A percentile compares a stretch with the other conserved stretches of the same genome.
Conservation (phyloP, 2,888 invertebrate genomes). For the Ectemnius continuus region DNA sequence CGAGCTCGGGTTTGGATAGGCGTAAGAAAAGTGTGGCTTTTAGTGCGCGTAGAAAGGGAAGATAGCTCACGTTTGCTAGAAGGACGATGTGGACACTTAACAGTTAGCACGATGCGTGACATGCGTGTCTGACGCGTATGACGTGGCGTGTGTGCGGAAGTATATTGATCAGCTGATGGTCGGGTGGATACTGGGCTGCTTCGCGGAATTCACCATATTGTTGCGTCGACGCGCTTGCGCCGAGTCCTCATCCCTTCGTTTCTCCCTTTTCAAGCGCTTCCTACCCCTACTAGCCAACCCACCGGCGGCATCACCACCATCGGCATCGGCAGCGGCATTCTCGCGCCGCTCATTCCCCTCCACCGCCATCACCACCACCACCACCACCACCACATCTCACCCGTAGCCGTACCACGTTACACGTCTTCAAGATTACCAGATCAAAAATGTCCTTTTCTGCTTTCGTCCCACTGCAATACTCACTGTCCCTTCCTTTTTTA, state of each 20-base stretch:
- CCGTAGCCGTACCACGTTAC: too few species aligned
- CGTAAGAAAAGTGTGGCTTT: too few species aligned
- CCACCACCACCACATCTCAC: too few species aligned
- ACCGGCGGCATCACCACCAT: constrained; percentile 1
- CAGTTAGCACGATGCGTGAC: constrained; percentile 57
- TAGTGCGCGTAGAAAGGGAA: constrained; percentile 21
- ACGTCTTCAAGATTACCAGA: too few species aligned
- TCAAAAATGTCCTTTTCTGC: too few species aligned
- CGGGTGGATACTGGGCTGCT: constrained; percentile 75
- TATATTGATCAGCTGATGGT: constrained; percentile 77
- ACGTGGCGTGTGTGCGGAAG: constrained; percentile 64
- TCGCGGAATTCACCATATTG: constrained; percentile 74
- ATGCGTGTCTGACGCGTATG: constrained; percentile 65
- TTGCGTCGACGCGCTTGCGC: constrained; percentile 68
- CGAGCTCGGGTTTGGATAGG: too few species aligned
- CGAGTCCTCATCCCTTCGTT: constrained; percentile 47
- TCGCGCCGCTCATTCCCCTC: too few species aligned
- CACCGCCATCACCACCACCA: too few species aligned
- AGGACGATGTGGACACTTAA: constrained; percentile 38
- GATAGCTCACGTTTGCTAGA: constrained; percentile 33
- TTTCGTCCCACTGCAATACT: too few species aligned
- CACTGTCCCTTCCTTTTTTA: too few species aligned
- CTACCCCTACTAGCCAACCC: constrained; percentile 5
- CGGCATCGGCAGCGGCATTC: background rate
- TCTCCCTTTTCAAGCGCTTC: constrained; percentile 20